Percentiles rank a stretch among this genome's conserved stretches.
Conservation (phyloP, 2,888 invertebrate species). For the Drosophila helvetica region DNA sequence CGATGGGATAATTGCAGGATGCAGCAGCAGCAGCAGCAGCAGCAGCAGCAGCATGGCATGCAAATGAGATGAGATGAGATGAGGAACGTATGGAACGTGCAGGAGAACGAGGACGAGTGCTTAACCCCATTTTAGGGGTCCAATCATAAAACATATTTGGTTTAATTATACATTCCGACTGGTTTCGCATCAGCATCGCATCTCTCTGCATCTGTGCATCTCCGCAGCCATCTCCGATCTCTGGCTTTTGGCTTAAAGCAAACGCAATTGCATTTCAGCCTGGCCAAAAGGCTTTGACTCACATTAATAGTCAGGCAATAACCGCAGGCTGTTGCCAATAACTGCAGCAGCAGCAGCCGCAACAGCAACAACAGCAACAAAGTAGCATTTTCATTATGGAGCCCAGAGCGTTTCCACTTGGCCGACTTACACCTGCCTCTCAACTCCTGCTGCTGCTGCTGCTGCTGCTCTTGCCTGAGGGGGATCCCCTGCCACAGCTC, state of each 20-base stretch:
- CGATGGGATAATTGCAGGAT: constrained; percentile 39
- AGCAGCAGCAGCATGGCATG: constrained; percentile 25
- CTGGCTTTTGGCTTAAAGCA: constrained; percentile 18
- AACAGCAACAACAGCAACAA: constrained; percentile 25
- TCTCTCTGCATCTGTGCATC: not conserved
- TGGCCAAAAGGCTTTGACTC: constrained; percentile 13
- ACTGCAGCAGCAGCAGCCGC: not conserved
- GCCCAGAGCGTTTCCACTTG: constrained; percentile 52
- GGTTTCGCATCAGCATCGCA: not conserved
- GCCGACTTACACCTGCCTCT: constrained; percentile 59
- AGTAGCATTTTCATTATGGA: constrained; percentile 58
- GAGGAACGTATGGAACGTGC: not conserved
- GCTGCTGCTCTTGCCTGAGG: constrained; percentile 7
- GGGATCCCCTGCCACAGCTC: not conserved
- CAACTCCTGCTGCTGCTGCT: constrained; percentile 54
- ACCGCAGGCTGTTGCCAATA: constrained; percentile 27
- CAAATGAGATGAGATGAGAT: constrained; percentile 39
- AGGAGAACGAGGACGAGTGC: constrained; percentile 9
- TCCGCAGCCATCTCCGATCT: not conserved
- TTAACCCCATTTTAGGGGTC: constrained; percentile 35
- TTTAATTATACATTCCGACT: constrained; percentile 19
- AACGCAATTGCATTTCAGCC: constrained; percentile 24
- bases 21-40: constrained; percentile 4
- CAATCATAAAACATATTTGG: constrained; percentile 27
- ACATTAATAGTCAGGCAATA: constrained; percentile 44